These are phyloP conservation scores for Hirtodrosophila histrioides DNA, from an alignment of 2,888 invertebrate genomes.

Conservation along the genomic window DNA sequence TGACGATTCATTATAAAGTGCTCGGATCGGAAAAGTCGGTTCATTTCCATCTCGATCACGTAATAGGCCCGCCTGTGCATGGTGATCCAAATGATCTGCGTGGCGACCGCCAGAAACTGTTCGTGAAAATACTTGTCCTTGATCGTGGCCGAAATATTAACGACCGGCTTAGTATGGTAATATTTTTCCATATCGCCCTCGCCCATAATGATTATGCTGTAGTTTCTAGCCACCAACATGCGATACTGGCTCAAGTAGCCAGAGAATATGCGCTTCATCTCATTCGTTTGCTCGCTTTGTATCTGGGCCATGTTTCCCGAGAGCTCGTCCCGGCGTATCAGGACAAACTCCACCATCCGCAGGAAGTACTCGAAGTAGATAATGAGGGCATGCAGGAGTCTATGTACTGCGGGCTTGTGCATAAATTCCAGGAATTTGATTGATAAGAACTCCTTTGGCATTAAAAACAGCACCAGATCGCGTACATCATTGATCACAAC, in stretches of 20 bases:
- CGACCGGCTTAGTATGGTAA: slow-evolving; percentile 77
- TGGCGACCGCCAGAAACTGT: slow-evolving; percentile 77
- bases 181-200: slow-evolving; percentile 66
- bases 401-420: slow-evolving; percentile 70
- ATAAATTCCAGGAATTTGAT: slow-evolving; percentile 76
- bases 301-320: slow-evolving; percentile 69
- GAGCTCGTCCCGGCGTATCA: slow-evolving; percentile 81
- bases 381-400: slow-evolving; percentile 76
- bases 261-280: slow-evolving; percentile 78
- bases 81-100: slow-evolving; percentile 81
- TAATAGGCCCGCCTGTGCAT: slow-evolving; percentile 80
- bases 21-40: slow-evolving; percentile 82
- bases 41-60: slow-evolving; percentile 81
- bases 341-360: slow-evolving; percentile 79
- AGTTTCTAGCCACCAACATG: slow-evolving; percentile 80
- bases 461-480: slow-evolving; percentile 79
- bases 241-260: slow-evolving; percentile 78
- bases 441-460: slow-evolving; percentile 73
- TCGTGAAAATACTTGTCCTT: slow-evolving; percentile 78
- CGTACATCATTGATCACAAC: slow-evolving; percentile 81
- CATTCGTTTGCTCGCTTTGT: slow-evolving; percentile 73
- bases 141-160: slow-evolving; percentile 74
- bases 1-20: slow-evolving; percentile 74
- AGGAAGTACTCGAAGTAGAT: slow-evolving; percentile 83
- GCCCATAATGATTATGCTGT: slow-evolving; percentile 75